A percentile compares a stretch with the other conserved stretches of the same genome.
These are phyloP conservation scores for Oreortyx pictus DNA, from an alignment of 2,797 vertebrate species.

Conservation along the genomic window DNA sequence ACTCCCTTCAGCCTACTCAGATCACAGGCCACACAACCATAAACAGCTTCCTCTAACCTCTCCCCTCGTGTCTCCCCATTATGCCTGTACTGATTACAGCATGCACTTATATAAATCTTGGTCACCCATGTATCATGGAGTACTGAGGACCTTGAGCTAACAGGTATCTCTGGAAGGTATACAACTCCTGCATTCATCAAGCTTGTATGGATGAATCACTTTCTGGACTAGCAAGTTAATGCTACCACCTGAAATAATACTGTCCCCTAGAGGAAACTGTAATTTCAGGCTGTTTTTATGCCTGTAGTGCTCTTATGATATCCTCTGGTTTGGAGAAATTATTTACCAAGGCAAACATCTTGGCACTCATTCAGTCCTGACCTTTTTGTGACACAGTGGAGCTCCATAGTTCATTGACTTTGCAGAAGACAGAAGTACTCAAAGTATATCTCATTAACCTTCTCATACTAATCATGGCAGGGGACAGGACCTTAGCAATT, in stretches of 20 bases:
- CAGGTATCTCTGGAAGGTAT: not conserved
- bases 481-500: conserved; percentile 56
- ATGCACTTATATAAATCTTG: conserved; percentile 17
- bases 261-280: not conserved
- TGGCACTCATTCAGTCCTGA: conserved; percentile 28
- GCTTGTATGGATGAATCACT: not conserved
- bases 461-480: conserved; percentile 71
- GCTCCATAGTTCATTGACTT: conserved; percentile 19
- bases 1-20: not conserved
- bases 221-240: not conserved
- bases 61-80: not conserved
- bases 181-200: not conserved
- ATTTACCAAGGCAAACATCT: conserved; percentile 27
- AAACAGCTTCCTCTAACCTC: not conserved
- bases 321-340: conserved; percentile 16
- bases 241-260: not conserved
- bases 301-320: not conserved
- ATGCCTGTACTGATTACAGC: not conserved
- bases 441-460: conserved; percentile 73
- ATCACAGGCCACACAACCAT: not conserved
- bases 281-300: not conserved
- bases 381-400: conserved; percentile 27
- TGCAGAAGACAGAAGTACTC: conserved; percentile 46
- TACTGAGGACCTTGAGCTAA: not conserved
- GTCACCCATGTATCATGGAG: not conserved